A percentile compares a stretch with the other conserved stretches of the same genome.
phyloP scores from a whole-genome alignment of 2,888 invertebrate species.

The Venustoraphidia nigricollis region DNA sequence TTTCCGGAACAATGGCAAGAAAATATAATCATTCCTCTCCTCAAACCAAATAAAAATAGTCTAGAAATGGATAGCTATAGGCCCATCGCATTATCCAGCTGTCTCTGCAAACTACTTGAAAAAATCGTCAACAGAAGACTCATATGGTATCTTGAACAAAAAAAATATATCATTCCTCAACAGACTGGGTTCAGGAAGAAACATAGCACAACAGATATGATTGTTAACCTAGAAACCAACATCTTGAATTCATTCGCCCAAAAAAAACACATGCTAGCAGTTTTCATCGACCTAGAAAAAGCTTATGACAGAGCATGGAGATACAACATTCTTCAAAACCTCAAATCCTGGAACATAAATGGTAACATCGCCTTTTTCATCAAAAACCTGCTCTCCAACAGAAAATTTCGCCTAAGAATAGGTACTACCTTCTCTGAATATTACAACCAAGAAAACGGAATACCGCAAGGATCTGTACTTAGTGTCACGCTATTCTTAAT shows the following conservation, averaged over 20 bases:
- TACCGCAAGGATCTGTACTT: constrained; percentile 10
- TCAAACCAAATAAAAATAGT: background rate
- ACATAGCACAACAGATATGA: constrained; percentile 9
- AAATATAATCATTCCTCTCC: constrained; percentile 2
- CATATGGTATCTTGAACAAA: constrained; percentile 8
- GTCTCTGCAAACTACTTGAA: constrained; percentile 4
- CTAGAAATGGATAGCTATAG: background rate
- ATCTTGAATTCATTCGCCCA: background rate
- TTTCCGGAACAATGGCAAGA: constrained; percentile 1
- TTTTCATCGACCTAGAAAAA: constrained; percentile 9
- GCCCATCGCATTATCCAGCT: constrained; percentile 4
- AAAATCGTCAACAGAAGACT: constrained; percentile 4
- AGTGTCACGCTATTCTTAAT: constrained; percentile 10
- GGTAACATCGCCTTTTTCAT: constrained; percentile 4
- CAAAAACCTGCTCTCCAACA: constrained; percentile 4
- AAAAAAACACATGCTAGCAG: background rate
- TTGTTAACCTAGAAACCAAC: constrained; percentile 8
- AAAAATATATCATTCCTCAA: constrained; percentile 5
- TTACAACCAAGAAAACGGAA: constrained; percentile 7
- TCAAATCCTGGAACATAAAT: constrained; percentile 4
- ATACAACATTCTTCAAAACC: background rate
- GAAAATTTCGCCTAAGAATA: background rate
- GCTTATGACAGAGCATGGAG: constrained; percentile 8
- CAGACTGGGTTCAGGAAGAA: constrained; percentile 10
- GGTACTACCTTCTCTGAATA: background rate